Evolutionary conservation across 92 coral and sea anemone species (phyloP).

Genomic region (Epizoanthus rinbou): DNA sequence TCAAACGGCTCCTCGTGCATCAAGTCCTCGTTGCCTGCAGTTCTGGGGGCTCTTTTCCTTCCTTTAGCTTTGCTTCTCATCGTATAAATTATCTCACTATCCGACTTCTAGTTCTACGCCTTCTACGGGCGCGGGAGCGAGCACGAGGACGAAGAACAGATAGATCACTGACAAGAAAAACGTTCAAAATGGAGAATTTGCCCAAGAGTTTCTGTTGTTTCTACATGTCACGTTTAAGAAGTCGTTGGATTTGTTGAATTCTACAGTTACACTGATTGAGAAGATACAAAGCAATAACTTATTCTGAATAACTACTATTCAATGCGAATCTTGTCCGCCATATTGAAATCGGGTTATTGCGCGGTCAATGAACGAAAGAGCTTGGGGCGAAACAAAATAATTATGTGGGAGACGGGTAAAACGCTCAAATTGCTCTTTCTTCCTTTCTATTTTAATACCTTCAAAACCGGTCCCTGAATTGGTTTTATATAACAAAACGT

Average conservation of each 20-base stretch:
- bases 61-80: constrained; percentile 31
- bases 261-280: too few relatives aligned
- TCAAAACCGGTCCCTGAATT: too few relatives aligned
- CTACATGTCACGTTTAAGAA: not conserved
- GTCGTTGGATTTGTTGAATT: not conserved
- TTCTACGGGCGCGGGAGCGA: too few relatives aligned
- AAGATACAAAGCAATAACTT: too few relatives aligned
- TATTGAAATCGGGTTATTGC: not conserved
- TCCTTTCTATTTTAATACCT: too few relatives aligned
- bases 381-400: too few relatives aligned
- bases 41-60: constrained; percentile 23
- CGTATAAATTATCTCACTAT: not conserved
- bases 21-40: not conserved
- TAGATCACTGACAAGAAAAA: too few relatives aligned
- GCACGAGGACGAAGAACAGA: too few relatives aligned
- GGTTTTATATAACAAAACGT: too few relatives aligned
- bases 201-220: not conserved
- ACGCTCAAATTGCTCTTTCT: too few relatives aligned
- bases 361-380: too few relatives aligned
- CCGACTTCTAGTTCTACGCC: not conserved
- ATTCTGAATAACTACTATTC: not conserved
- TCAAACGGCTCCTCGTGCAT: not conserved
- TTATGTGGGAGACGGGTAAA: too few relatives aligned
- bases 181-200: not conserved
- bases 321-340: not conserved